A percentile compares a stretch with the other conserved stretches of the same genome.
Conservation (phyloP, 2,113 vertebrate species). For the Nymphicus hollandicus region DNA sequence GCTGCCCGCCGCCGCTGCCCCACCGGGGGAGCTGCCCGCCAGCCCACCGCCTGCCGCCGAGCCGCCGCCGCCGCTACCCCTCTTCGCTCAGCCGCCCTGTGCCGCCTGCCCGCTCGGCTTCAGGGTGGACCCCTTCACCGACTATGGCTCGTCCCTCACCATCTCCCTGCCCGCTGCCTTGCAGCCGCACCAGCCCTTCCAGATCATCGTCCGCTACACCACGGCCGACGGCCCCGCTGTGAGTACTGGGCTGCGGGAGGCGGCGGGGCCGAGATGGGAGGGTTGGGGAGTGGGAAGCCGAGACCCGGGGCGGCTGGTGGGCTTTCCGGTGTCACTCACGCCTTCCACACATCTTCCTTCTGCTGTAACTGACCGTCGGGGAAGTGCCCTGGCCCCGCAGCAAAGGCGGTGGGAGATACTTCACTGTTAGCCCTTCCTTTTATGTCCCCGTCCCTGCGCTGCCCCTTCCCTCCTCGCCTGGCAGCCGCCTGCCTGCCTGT, state of each 20-base stretch:
- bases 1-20: neutral
- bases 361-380: neutral
- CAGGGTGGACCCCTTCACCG: slow-evolving; percentile 87
- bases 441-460: neutral
- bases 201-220: slow-evolving; percentile 87
- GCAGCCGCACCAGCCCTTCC: slow-evolving; percentile 78
- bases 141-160: slow-evolving; percentile 88
- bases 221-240: slow-evolving; percentile 91
- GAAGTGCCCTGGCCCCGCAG: neutral
- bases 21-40: neutral
- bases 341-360: neutral
- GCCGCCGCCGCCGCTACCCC: slow-evolving; percentile 5
- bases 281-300: neutral
- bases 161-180: slow-evolving; percentile 80
- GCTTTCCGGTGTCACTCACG: neutral
- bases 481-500: neutral
- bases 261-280: neutral
- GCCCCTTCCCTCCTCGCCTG: no score
- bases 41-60: neutral
- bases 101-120: slow-evolving; percentile 72
- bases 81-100: slow-evolving; percentile 32
- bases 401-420: neutral
- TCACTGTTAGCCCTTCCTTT: neutral
- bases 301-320: neutral
- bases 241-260: slow-evolving; percentile 49